Base-by-base conservation (phyloP, 2,888 invertebrate genomes). In the Mantis religiosa region DNA sequence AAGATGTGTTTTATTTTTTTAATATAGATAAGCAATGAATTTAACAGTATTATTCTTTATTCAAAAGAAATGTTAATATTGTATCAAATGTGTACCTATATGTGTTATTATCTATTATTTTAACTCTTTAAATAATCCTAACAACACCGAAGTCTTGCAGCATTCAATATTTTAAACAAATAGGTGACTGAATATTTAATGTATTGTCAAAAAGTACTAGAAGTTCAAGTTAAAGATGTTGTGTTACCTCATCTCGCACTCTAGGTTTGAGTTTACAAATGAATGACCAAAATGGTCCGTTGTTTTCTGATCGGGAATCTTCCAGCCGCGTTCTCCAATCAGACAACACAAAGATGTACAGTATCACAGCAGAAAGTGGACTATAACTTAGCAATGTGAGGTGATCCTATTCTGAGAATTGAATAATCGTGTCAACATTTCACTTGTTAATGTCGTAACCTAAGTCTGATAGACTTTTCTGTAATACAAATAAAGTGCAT, bases 301-400 rank as follows among this genome's bases (percentile, higher is more conserved):
- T 95, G 94, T 94, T 94, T 93, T 94, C 94, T 94, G 95, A 95
- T 95, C 95, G 95, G 95, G 94, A 95, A 95, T 95, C 93, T 94
- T 95, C 96, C 96, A 96, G 96, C 96, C 96, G 96, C 95, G 95
- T 95, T 94, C 95, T 94, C 95, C 95, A 95, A 95, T 95, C 95
- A 94, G 95, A 93, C 82, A 28, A 28, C 88, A 83, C 54, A 71
- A 20, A 20, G 25, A 25, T 71, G 25, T 25, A 71, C 25, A 71
- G 15, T 20, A 71, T 71, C 54, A 71, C 25, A 71, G 54, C 15
- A 71, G 12, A 41, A 0, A 9, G 41, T 41, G 41, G 41, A 41
- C 41, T 41, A 71, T 71, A 71, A 71, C 54, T 71, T 71, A 71
- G 54, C 1, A 15, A 71, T 71, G 54, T 71, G 54, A 71, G 54